A percentile compares a stretch with the other conserved stretches of the same genome.
Conservation (phyloP, 1,140 invertebrate species). For the Scylla paramamosain region DNA sequence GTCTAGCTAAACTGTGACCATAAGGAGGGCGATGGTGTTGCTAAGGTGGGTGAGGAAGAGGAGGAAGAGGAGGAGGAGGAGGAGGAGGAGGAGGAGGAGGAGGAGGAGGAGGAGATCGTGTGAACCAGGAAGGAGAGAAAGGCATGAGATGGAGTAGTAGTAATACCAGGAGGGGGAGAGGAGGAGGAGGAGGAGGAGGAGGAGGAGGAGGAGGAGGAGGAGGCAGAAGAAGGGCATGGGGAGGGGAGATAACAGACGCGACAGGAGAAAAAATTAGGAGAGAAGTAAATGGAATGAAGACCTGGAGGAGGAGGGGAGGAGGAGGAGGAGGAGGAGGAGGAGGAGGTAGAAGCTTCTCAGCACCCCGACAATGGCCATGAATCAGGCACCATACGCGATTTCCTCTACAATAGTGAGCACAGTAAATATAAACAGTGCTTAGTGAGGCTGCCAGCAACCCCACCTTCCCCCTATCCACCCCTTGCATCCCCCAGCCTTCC, state of each 20-base stretch:
- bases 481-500: background rate
- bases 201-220: background rate
- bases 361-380: background rate
- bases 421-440: background rate
- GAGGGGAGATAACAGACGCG: background rate
- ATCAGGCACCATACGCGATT: background rate
- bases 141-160: background rate
- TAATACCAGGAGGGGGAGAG: background rate
- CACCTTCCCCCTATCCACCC: background rate
- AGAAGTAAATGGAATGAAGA: background rate
- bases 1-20: background rate
- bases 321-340: background rate
- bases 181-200: background rate
- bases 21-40: background rate
- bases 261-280: background rate
- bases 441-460: background rate
- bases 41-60: background rate
- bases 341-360: background rate
- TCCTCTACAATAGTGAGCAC: background rate
- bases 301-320: background rate
- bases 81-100: conserved; percentile 25
- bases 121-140: background rate
- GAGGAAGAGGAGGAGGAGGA: background rate
- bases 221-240: background rate
- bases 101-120: background rate